A percentile compares a stretch with the other conserved stretches of the same genome.
phyloP scores from a whole-genome alignment of 2,113 vertebrate species.

The Dromiciops gliroides region DNA sequence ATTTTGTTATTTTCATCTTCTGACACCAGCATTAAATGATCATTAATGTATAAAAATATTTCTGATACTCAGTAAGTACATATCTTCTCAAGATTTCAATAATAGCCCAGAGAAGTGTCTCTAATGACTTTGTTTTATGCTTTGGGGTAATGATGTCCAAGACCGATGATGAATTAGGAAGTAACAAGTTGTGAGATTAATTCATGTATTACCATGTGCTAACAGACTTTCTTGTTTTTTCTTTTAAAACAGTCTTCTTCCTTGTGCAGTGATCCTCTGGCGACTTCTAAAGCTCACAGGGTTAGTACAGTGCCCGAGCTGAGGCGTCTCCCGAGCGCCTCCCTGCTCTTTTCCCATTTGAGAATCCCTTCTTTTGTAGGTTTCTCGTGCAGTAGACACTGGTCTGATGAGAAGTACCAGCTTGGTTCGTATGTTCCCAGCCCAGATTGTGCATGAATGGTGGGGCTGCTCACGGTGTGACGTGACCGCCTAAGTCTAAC shows the following conservation, averaged over 20 bases:
- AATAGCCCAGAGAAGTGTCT: not conserved
- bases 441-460: constrained; percentile 59
- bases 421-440: constrained; percentile 87
- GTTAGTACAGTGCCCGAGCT: constrained; percentile 82
- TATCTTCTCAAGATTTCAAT: constrained; percentile 31
- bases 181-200: not conserved
- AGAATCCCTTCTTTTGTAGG: constrained; percentile 77
- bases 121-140: not conserved
- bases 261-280: constrained; percentile 83
- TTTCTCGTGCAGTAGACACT: constrained; percentile 81
- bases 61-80: not conserved
- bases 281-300: constrained; percentile 83
- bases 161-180: constrained; percentile 10
- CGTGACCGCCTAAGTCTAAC: constrained; percentile 37
- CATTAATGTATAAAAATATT: not conserved
- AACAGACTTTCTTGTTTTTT: constrained; percentile 34
- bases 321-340: not conserved
- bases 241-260: constrained; percentile 81
- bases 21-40: not conserved
- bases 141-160: constrained; percentile 5
- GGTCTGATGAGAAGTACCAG: constrained; percentile 91
- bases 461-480: constrained; percentile 24
- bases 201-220: not conserved
- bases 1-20: not conserved
- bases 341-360: constrained; percentile 41